Percentiles rank a stretch among this genome's conserved stretches.
phyloP scores from a whole-genome alignment of 2,888 invertebrate genomes.

The Myathropa florea region DNA sequence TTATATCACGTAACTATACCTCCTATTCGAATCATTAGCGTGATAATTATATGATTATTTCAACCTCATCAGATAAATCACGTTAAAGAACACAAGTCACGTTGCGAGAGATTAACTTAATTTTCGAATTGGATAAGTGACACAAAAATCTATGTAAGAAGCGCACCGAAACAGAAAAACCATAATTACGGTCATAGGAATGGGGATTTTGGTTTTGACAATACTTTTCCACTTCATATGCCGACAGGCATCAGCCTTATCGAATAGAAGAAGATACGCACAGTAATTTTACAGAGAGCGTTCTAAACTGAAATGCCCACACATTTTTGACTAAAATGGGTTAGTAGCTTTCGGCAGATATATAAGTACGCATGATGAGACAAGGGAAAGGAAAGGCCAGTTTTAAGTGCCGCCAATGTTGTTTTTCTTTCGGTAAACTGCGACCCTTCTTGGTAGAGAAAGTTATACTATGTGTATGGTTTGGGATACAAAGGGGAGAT shows the following conservation, averaged over 20 bases:
- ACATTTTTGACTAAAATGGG: not conserved
- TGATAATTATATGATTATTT: constrained; percentile 40
- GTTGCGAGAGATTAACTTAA: constrained; percentile 32
- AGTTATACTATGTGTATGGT: not conserved
- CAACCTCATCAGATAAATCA: constrained; percentile 2
- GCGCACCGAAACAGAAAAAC: constrained; percentile 43
- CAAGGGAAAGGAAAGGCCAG: not conserved
- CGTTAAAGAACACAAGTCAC: constrained; percentile 44
- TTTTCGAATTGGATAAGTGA: constrained; percentile 29
- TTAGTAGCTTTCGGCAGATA: not conserved
- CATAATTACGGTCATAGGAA: constrained; percentile 42
- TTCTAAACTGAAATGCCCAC: not conserved
- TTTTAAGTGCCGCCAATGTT: not conserved
- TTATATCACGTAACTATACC: constrained; percentile 19
- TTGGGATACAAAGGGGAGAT: not conserved
- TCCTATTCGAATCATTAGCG: constrained; percentile 41
- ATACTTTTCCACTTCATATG: constrained; percentile 44
- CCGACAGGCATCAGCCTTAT: not conserved
- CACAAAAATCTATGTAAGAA: constrained; percentile 21
- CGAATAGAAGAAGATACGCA: constrained; percentile 9
- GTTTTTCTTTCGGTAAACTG: constrained; percentile 24
- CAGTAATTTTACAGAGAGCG: not conserved
- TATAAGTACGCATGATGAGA: not conserved
- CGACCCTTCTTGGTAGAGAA: constrained; percentile 44
- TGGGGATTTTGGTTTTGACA: constrained; percentile 11